Base-by-base conservation (phyloP, 2,888 invertebrate genomes). In the Encarsia formosa region DNA sequence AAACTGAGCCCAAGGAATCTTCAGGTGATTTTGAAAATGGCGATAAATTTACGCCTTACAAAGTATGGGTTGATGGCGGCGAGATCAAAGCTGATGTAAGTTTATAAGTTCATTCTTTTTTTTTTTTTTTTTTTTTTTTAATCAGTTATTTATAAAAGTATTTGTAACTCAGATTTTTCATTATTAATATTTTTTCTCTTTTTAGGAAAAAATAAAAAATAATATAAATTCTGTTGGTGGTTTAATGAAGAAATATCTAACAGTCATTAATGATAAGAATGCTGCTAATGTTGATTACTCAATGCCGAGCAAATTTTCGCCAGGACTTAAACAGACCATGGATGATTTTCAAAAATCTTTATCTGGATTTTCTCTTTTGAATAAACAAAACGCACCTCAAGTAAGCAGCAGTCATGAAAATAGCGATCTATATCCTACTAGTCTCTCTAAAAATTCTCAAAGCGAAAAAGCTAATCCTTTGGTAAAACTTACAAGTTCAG, bases 281-380 rank as follows among this genome's bases (percentile, higher is more conserved):
- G 4, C 23, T 15, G n/a, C 34, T 6, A 22, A 32, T 18, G 24
- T 20, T 39, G 32, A 38, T 6, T 13, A 24, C 15, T 24, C 11
- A 42, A 32, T 42, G 5, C 20, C 18, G 8, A 32, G 18, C 5
- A 46, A 41, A 22, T 11, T 39, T 22, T 4, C 24, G 9, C 16
- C 38, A 13, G 35, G 11, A n/a, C 11, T 54, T 2, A 52, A n/a
- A 26, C 41, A 18, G 31, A 18, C 20, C 5, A 29, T 49, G 43
- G 34, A 43, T 2, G 29, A 49, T n/a, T 56, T 52, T 29, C 42
- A 52, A n/a, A 6, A 39, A 35, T 39, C 49, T 13, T 11, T 56
- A 9, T 18, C 43, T 5, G 8, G 45, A 32, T 51, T 47, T 19
- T 6, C 18, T 15, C 5, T 49, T 4, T 29, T 45, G 29, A 16